These are phyloP conservation scores for Drosophila bocki DNA, from an alignment of 1,140 invertebrate genomes.

Conservation along the genomic window DNA sequence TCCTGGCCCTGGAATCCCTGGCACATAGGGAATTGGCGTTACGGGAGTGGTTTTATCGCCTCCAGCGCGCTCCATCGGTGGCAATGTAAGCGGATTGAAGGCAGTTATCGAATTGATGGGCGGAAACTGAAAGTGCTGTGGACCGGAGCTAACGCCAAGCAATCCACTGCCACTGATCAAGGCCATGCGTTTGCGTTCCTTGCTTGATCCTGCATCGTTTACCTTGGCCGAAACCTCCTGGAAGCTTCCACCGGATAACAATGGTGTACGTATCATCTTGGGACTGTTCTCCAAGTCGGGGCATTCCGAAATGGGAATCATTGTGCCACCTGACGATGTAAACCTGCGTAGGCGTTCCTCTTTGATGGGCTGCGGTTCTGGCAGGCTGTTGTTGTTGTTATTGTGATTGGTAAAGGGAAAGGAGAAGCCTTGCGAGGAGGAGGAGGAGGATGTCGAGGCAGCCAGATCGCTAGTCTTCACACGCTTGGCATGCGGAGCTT, in stretches of 20 bases:
- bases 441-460: background rate
- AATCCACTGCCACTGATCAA: conserved; percentile 1
- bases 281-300: conserved; percentile 77
- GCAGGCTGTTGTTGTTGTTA: conserved; percentile 7
- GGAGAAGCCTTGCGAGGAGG: conserved; percentile 12
- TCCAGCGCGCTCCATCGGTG: conserved; percentile 81
- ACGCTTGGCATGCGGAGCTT: conserved; percentile 45
- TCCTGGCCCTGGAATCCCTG: conserved; percentile 93
- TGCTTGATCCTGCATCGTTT: conserved; percentile 25
- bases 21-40: conserved; percentile 92
- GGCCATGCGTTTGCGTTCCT: conserved; percentile 60
- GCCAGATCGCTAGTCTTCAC: conserved; percentile 28
- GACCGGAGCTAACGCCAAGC: conserved; percentile 9
- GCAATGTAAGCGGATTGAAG: conserved; percentile 89
- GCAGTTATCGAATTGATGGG: conserved; percentile 89
- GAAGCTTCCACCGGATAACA: conserved; percentile 81
- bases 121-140: conserved; percentile 87
- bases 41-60: conserved; percentile 86
- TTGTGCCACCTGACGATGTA: conserved; percentile 78
- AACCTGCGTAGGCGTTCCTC: conserved; percentile 75
- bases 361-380: conserved; percentile 45
- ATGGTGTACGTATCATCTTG: conserved; percentile 77
- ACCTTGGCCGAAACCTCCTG: conserved; percentile 74
- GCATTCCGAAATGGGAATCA: conserved; percentile 81
- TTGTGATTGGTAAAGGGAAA: conserved; percentile 32